Evolutionary conservation across 2,113 vertebrate species (phyloP), one percentile per base, ranked within the genome.

Genomic region (Thryonomys swinderianus): DNA sequence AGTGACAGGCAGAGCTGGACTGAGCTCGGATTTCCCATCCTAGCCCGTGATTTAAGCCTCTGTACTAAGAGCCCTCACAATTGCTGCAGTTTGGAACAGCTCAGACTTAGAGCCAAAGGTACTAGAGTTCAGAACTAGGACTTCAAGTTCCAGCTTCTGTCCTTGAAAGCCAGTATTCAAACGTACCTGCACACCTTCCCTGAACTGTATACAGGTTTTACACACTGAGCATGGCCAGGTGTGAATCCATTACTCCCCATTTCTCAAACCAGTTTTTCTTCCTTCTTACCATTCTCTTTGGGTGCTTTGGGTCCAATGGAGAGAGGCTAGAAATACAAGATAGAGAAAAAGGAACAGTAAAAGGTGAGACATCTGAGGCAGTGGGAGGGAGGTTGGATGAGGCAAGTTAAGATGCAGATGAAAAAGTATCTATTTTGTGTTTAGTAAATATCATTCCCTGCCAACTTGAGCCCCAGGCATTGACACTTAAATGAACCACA

Each of bases 341-440:
- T 40, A 74, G 82, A 90, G n/a, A n/a, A n/a, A 74, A 73, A 87
- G 57, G 53, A 32, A 79, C 34, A 91, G 37, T n/a, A 34, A 66
- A 59, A 91, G 69, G 78, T 53, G 42, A 93, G 78, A 34, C 25
- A 16, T 42, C 51, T 57, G 85, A 88, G 20, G 67, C 21, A 20
- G 14, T 37, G n/a, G 34, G 62, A 80, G 27, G 64, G 73, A 92
- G 37, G n/a, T 6, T 45, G 30, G 45, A 37, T 45, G 59, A 90
- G 37, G 57, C 23, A 55, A 2, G 67, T 37, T 42, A 57, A 88
- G 11, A 55, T 62, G 40, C 82, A 89, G 87, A 91, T 25, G 30
- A 69, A 93, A 92, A 17, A 71, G 40, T 66, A 25, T 81, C 62
- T 27, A 82, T 34, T 85, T 66, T 85, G 69, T 59, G 23, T 96